Evolutionary conservation across 2,888 invertebrate genomes (phyloP).

Genomic region (Drosophila maculinotata): DNA sequence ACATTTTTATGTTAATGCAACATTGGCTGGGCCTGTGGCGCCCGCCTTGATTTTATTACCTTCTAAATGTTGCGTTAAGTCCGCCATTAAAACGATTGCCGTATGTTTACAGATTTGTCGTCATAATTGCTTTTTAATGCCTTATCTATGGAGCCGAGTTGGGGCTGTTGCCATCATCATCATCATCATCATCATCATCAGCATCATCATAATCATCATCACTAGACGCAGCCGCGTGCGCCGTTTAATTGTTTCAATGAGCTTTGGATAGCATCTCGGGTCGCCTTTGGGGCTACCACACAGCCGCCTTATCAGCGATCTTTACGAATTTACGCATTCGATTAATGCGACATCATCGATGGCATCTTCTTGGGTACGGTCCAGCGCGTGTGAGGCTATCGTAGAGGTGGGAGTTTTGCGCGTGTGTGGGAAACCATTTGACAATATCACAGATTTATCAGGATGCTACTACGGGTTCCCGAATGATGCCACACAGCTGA

Average conservation of each 20-base stretch:
- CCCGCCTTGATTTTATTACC: slow-evolving; percentile 74
- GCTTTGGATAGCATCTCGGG: slow-evolving; percentile 61
- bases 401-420: slow-evolving; percentile 10
- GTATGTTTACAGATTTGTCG: slow-evolving; percentile 83
- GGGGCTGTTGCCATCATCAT: neutral
- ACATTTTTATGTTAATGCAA: slow-evolving; percentile 82
- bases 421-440: slow-evolving; percentile 58
- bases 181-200: no score
- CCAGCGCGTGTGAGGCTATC: slow-evolving; percentile 43
- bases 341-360: slow-evolving; percentile 50
- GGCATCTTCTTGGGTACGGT: slow-evolving; percentile 13
- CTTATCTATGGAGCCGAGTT: slow-evolving; percentile 70
- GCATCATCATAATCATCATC: slow-evolving; percentile 58
- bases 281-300: slow-evolving; percentile 21
- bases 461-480: neutral
- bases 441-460: slow-evolving; percentile 29
- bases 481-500: slow-evolving; percentile 56
- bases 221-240: slow-evolving; percentile 22
- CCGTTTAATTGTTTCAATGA: slow-evolving; percentile 75
- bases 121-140: slow-evolving; percentile 83
- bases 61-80: slow-evolving; percentile 80
- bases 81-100: slow-evolving; percentile 79
- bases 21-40: slow-evolving; percentile 45
- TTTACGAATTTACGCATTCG: slow-evolving; percentile 66
- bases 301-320: slow-evolving; percentile 59